Conservation (phyloP, 1,140 invertebrate genomes). For the Drosophila persimilis region DNA sequence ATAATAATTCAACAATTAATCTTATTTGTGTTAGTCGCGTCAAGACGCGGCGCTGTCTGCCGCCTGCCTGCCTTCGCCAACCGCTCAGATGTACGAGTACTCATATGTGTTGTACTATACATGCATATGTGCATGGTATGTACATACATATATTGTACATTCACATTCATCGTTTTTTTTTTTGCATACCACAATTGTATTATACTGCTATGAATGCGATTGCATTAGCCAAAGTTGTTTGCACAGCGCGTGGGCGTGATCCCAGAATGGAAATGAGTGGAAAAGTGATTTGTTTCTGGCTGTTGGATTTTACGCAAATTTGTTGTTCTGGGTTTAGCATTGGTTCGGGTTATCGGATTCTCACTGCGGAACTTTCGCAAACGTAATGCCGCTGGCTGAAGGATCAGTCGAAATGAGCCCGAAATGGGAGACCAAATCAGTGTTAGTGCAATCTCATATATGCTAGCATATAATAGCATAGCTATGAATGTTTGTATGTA, state of each 20-base stretch:
- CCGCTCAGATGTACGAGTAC: no score
- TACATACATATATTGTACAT: not conserved
- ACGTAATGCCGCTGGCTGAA: not conserved
- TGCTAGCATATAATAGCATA: not conserved
- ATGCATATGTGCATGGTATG: no score
- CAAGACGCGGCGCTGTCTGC: conserved; percentile 19
- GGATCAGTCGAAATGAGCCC: not conserved
- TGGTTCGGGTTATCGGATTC: no score
- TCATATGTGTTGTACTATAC: no score
- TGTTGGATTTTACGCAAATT: conserved; percentile 41
- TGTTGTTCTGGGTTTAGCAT: no score
- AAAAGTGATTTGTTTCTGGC: conserved; percentile 41
- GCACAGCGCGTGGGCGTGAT: conserved; percentile 7
- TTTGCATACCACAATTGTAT: conserved; percentile 11
- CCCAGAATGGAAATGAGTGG: no score
- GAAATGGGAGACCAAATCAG: conserved; percentile 9
- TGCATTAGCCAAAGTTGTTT: not conserved
- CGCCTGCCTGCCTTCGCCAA: not conserved
- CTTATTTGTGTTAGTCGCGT: conserved; percentile 46
- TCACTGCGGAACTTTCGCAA: not conserved
- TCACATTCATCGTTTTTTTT: not conserved
- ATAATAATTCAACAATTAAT: conserved; percentile 75
- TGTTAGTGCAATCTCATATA: not conserved
- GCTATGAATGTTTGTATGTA: conserved; percentile 24
- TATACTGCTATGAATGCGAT: conserved; percentile 11